These are phyloP conservation scores for Drosophila ficusphila DNA, from an alignment of 1,140 invertebrate species.

Conservation along the genomic window DNA sequence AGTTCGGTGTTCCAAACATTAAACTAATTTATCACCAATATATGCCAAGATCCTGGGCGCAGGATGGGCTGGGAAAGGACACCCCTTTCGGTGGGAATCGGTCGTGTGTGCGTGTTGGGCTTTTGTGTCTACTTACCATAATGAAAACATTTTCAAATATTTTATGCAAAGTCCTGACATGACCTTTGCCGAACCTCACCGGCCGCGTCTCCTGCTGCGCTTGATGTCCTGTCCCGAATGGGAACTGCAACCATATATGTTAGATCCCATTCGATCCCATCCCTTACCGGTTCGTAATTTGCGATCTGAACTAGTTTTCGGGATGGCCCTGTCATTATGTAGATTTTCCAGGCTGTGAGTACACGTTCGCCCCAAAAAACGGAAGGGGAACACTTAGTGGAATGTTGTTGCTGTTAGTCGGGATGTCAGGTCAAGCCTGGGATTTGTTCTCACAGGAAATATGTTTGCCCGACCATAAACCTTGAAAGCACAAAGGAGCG, in stretches of 20 bases:
- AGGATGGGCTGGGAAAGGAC: conserved; percentile 32
- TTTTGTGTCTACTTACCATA: conserved; percentile 79
- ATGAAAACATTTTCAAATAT: conserved; percentile 83
- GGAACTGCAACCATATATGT: conserved; percentile 53
- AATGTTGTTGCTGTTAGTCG: conserved; percentile 36
- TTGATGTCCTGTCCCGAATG: conserved; percentile 57
- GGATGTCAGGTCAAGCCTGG: conserved; percentile 41
- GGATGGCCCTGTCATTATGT: conserved; percentile 66
- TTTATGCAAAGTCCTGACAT: conserved; percentile 81
- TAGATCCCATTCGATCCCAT: conserved; percentile 2
- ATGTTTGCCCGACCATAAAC: conserved; percentile 57
- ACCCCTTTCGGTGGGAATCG: conserved; percentile 62
- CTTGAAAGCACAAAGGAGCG: conserved; percentile 69
- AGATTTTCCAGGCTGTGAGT: conserved; percentile 55
- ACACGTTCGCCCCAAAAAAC: conserved; percentile 10
- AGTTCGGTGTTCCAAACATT: conserved; percentile 54
- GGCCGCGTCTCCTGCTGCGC: conserved; percentile 55
- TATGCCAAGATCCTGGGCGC: conserved; percentile 46
- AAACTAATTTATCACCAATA: conserved; percentile 83
- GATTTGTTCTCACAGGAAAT: conserved; percentile 74
- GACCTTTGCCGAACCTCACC: conserved; percentile 66
- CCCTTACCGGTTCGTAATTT: conserved; percentile 77
- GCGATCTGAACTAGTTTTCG: conserved; percentile 75
- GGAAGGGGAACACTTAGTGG: conserved; percentile 21
- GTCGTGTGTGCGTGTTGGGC: conserved; percentile 51